Percentiles rank a stretch among this genome's conserved stretches.
Conservation (phyloP, 1,140 invertebrate species). For the Heliconius hermathena region DNA sequence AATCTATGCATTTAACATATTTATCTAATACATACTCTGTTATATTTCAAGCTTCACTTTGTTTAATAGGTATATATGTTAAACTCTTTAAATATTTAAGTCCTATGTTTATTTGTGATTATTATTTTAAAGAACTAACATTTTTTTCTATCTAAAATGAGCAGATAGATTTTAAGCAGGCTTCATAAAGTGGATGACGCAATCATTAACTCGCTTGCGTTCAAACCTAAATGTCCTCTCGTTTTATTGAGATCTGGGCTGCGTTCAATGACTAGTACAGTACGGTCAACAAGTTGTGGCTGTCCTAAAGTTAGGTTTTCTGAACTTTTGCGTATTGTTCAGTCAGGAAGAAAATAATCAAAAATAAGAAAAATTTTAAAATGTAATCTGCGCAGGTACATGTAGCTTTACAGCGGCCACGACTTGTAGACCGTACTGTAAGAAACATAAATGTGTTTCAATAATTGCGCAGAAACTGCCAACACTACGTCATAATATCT, state of each 20-base stretch:
- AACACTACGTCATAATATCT: constrained; percentile 36
- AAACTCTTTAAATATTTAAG: neutral
- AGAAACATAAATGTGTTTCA: constrained; percentile 34
- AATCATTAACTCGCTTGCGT: constrained; percentile 32
- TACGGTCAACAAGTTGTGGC: too few species aligned
- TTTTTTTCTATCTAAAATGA: neutral
- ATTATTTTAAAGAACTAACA: neutral
- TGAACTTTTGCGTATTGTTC: too few species aligned
- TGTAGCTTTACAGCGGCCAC: too few species aligned
- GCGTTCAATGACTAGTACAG: constrained; percentile 31
- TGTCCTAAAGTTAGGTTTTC: too few species aligned
- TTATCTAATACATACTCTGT: neutral
- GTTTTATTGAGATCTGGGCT: constrained; percentile 41
- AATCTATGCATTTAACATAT: neutral
- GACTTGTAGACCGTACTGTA: neutral
- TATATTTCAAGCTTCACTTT: neutral
- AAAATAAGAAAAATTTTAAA: too few species aligned
- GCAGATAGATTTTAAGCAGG: neutral
- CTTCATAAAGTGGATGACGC: constrained; percentile 23
- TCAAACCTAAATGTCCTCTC: constrained; percentile 23
- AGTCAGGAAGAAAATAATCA: too few species aligned
- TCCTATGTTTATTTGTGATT: neutral
- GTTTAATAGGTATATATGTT: neutral
- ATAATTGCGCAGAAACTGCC: constrained; percentile 57
- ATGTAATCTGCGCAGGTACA: too few species aligned